Evolutionary conservation across 1,140 invertebrate species (phyloP), one percentile per base, ranked within the genome.

Genomic region (Sesamia nonagrioides): DNA sequence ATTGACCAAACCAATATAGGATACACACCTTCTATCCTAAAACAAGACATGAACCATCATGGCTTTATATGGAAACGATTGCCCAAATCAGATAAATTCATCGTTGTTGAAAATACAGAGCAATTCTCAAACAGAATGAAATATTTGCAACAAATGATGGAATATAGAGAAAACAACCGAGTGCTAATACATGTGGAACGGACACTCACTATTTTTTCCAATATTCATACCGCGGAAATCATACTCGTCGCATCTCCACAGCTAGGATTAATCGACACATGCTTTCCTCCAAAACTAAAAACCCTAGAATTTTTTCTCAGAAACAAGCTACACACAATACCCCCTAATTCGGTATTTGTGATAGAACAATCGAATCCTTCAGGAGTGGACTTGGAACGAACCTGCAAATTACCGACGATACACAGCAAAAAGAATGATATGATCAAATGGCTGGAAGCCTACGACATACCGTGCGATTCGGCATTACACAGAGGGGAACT

Each of bases 31-130:
- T 0, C 1, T 13, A 8, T 6, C 1, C 21, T 48, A 4, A 11
- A 42, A 17, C 13, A 56, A n/a, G 75, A 77, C 13, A 4, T 77
- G 13, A 6, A 42, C 18, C 18, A 56, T 54, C 13, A 54, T 15
- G 75, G 75, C 4, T 77, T 56, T 13, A 45, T 21, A 21, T 77
- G 75, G 75, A 77, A 33, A 58, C 35, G 75, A 13, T 18, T 77
- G 4, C 75, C 75, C 7, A 52, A 52, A 1, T n/a, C 40, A 1
- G 42, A 77, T 0, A 77, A 56, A 69, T 56, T 21, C 21, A 69
- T 77, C 1, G 18, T 77, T n/a, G 63, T 77, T 18, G 75, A 77
- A 56, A 40, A 66, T 0, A 58, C 61, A 6, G 15, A 33, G 2
- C 75, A 77, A 37, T 77, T 56, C 21, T 56, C 56, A 5, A 17